phyloP scores from a whole-genome alignment of 2,888 invertebrate species.

The Cabera pusaria region DNA sequence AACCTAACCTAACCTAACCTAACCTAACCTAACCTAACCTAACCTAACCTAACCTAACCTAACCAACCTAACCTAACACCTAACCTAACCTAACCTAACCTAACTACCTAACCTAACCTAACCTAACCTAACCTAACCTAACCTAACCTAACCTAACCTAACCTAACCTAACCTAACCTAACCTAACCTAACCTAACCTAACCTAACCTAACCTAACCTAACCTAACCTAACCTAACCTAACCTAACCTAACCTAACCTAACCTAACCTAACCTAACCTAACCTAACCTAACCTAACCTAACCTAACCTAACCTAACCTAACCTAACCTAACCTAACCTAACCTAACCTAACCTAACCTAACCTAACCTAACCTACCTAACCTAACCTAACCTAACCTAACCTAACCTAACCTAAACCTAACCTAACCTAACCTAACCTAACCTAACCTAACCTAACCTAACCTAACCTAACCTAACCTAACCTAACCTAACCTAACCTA shows the following conservation, averaged over 20 bases:
- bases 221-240: constrained; percentile 29
- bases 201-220: constrained; percentile 29
- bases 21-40: constrained; percentile 17
- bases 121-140: constrained; percentile 29
- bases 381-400: constrained; percentile 28
- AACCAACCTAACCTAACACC: constrained; percentile 26
- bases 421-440: constrained; percentile 30
- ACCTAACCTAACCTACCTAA: constrained; percentile 28
- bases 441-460: constrained; percentile 30
- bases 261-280: constrained; percentile 27
- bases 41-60: constrained; percentile 18
- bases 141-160: constrained; percentile 26
- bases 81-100: constrained; percentile 26
- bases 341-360: constrained; percentile 25
- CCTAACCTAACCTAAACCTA: constrained; percentile 28
- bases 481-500: constrained; percentile 26
- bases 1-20: constrained; percentile 17
- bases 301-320: constrained; percentile 30
- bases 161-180: constrained; percentile 27
- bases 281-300: constrained; percentile 30
- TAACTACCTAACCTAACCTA: constrained; percentile 25
- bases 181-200: constrained; percentile 29
- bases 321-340: constrained; percentile 26
- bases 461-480: constrained; percentile 29
- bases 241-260: constrained; percentile 29